Percentiles rank a stretch among this genome's conserved stretches.
Conservation (phyloP, 2,888 invertebrate genomes). For the Daptonema setosum region DNA sequence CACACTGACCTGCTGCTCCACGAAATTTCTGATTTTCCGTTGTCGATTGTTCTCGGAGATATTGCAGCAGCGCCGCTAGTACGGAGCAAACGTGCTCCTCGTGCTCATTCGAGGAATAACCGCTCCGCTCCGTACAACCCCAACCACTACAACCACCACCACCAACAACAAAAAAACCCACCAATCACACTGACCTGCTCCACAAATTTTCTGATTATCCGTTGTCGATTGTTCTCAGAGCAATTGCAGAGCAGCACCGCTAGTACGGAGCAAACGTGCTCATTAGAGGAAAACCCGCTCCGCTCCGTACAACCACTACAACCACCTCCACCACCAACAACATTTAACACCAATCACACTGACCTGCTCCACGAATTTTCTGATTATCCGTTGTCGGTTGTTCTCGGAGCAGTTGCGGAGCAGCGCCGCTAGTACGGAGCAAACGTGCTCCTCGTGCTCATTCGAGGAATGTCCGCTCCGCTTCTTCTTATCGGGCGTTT, state of each 20-base stretch:
- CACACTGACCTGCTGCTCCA: conserved; percentile 49
- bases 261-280: conserved; percentile 57
- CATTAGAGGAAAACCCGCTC: too few relatives aligned
- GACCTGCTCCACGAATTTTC: conserved; percentile 73
- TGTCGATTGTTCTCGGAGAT: conserved; percentile 73
- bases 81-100: conserved; percentile 57
- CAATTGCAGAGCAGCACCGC: conserved; percentile 78
- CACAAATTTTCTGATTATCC: conserved; percentile 48
- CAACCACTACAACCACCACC: too few relatives aligned
- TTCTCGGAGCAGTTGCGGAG: conserved; percentile 70
- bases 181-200: neutral
- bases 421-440: conserved; percentile 56
- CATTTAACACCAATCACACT: neutral
- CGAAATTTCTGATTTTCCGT: conserved; percentile 74
- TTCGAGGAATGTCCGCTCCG: conserved; percentile 31
- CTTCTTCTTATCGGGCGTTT: conserved; percentile 67
- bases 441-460: conserved; percentile 54
- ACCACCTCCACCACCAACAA: neutral
- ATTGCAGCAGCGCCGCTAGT: conserved; percentile 75
- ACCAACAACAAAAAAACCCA: too few relatives aligned
- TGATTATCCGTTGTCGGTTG: conserved; percentile 65
- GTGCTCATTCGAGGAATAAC: conserved; percentile 21
- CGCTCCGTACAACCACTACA: too few relatives aligned
- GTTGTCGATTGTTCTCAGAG: conserved; percentile 63
- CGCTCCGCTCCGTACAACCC: too few relatives aligned